Conservation (phyloP, 2,113 vertebrate genomes). For the Pseudonaja textilis region DNA sequence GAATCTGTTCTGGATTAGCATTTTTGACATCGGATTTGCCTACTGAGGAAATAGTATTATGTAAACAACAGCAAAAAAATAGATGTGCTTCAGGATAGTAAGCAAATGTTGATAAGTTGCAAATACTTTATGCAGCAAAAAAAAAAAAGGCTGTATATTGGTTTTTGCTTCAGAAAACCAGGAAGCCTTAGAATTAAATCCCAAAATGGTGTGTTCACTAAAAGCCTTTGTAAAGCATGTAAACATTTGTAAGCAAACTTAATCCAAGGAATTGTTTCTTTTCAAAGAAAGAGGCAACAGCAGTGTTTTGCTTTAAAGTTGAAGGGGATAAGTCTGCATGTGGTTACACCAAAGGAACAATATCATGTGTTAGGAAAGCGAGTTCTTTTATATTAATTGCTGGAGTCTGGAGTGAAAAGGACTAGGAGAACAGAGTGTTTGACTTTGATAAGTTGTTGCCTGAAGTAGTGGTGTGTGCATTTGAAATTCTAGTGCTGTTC, state of each 20-base stretch:
- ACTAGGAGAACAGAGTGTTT: not conserved
- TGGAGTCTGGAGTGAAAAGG: not conserved
- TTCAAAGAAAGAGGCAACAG: constrained; percentile 56
- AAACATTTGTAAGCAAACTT: constrained; percentile 17
- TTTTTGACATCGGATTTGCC: not conserved
- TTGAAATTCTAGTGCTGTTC: not conserved
- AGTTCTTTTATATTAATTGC: not conserved
- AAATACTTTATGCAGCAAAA: not conserved
- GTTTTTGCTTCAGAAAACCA: constrained; percentile 14
- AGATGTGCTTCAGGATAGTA: rapidly evolving
- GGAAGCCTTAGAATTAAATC: constrained; percentile 71
- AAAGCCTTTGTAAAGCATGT: constrained; percentile 57
- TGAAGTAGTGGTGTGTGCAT: not conserved
- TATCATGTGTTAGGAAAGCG: not conserved
- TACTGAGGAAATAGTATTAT: not conserved
- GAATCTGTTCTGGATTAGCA: not conserved
- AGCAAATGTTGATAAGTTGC: not conserved
- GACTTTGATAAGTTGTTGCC: not conserved
- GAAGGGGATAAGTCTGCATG: not conserved
- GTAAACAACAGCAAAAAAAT: not conserved
- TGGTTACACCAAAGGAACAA: constrained; percentile 14
- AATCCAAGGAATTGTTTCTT: constrained; percentile 24
- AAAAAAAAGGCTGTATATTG: not conserved
- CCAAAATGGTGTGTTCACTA: constrained; percentile 66
- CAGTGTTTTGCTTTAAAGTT: constrained; percentile 50